Percentiles rank a stretch among this genome's conserved stretches.
These are phyloP conservation scores for Drosophila sp. DNA, from an alignment of 1,140 invertebrate species.

Conservation along the genomic window DNA sequence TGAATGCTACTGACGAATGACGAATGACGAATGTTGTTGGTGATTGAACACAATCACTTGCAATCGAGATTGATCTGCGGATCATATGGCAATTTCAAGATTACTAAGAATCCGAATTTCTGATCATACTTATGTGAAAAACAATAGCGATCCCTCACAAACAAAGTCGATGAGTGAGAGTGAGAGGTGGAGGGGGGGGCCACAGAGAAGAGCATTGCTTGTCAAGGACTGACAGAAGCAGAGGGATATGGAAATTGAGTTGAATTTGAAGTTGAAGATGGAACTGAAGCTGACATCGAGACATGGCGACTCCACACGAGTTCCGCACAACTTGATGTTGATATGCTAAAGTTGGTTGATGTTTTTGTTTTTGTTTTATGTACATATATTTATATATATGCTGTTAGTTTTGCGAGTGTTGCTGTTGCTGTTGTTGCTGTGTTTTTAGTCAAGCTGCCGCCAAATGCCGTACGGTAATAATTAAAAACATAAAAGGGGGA, in stretches of 20 bases:
- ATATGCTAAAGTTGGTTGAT: conserved; percentile 32
- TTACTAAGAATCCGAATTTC: background rate
- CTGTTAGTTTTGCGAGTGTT: conserved; percentile 31
- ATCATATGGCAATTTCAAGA: background rate
- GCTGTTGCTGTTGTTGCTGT: conserved; percentile 3
- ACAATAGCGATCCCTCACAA: background rate
- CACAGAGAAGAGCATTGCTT: background rate
- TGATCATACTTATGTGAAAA: background rate
- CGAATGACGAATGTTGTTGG: no score
- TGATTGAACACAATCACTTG: no score
- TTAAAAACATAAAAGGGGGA: conserved; percentile 79
- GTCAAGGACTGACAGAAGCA: conserved; percentile 21
- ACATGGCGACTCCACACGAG: conserved; percentile 27
- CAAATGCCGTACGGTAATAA: conserved; percentile 77
- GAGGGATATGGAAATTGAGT: conserved; percentile 5
- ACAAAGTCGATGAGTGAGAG: background rate
- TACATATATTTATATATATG: conserved; percentile 6
- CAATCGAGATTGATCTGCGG: no score
- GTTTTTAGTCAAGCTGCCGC: conserved; percentile 69
- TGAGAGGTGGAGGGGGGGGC: no score
- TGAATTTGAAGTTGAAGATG: background rate
- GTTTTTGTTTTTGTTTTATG: conserved; percentile 5
- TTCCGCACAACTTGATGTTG: conserved; percentile 35
- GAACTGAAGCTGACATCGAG: conserved; percentile 29
- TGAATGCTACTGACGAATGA: no score